Evolutionary conservation across 2,797 vertebrate genomes (phyloP).

Genomic region (Sebastes jordani): DNA sequence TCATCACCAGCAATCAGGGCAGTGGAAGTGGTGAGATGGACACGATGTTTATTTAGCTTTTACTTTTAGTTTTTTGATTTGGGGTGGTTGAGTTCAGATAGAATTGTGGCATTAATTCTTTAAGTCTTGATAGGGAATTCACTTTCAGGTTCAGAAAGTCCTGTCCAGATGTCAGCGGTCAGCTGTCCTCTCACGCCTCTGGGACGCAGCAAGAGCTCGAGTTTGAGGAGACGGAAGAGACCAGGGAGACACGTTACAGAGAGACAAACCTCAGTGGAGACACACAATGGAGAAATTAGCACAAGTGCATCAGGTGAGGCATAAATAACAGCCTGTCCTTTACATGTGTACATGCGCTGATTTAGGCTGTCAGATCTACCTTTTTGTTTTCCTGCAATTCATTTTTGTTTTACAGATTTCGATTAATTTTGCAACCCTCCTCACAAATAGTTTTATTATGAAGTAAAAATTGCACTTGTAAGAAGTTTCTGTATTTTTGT

Average conservation of each 20-base stretch:
- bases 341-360: neutral
- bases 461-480: neutral
- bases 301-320: conserved; percentile 88
- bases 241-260: conserved; percentile 54
- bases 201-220: conserved; percentile 67
- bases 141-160: conserved; percentile 58
- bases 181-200: conserved; percentile 46
- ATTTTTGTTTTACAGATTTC: neutral
- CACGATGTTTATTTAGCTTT: neutral
- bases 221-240: conserved; percentile 74
- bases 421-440: neutral
- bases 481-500: neutral
- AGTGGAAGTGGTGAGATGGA: conserved; percentile 61
- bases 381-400: neutral
- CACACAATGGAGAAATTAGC: conserved; percentile 87
- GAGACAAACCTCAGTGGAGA: conserved; percentile 78
- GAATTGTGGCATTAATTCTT: neutral
- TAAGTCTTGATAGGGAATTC: neutral
- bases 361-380: neutral
- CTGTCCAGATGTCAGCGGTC: conserved; percentile 28
- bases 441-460: neutral
- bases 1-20: conserved; percentile 89
- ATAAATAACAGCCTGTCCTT: neutral
- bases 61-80: neutral
- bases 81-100: neutral